Conservation (phyloP, 2,888 invertebrate genomes). For the Melieria crassipennis region DNA sequence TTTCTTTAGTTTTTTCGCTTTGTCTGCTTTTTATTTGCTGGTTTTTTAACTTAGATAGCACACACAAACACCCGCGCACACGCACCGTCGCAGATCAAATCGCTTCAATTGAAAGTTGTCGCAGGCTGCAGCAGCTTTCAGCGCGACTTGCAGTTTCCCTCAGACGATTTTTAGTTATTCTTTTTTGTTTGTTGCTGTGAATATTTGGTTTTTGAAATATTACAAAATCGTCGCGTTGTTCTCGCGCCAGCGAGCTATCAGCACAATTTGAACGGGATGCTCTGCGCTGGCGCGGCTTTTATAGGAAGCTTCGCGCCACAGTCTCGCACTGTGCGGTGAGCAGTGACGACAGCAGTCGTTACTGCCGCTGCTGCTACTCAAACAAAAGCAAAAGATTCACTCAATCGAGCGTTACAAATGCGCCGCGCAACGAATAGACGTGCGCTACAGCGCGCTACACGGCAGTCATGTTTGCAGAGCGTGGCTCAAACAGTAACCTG, state of each 20-base stretch:
- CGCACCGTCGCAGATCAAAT: constrained; percentile 8
- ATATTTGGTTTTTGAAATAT: not conserved
- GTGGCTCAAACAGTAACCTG: no score
- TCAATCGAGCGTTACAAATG: not conserved
- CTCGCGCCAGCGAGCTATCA: constrained; percentile 45
- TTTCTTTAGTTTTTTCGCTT: constrained; percentile 12
- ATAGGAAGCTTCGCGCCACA: constrained; percentile 29
- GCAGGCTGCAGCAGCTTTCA: no score
- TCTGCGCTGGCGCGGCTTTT: constrained; percentile 25
- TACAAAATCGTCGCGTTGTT: constrained; percentile 34
- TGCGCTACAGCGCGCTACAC: not conserved
- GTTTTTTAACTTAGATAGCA: no score
- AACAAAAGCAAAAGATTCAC: not conserved
- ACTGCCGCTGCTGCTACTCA: not conserved
- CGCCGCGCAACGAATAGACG: not conserved
- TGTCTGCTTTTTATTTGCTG: constrained; percentile 18
- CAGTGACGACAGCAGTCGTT: constrained; percentile 1
- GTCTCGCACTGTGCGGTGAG: constrained; percentile 9
- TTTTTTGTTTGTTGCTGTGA: not conserved
- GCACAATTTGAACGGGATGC: constrained; percentile 45
- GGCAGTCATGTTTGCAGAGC: no score
- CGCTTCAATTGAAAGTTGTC: no score
- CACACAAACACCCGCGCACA: no score
- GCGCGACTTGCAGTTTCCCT: no score
- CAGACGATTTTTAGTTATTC: no score